Conservation (phyloP, 2,888 invertebrate genomes). For the Congeria kusceri region DNA sequence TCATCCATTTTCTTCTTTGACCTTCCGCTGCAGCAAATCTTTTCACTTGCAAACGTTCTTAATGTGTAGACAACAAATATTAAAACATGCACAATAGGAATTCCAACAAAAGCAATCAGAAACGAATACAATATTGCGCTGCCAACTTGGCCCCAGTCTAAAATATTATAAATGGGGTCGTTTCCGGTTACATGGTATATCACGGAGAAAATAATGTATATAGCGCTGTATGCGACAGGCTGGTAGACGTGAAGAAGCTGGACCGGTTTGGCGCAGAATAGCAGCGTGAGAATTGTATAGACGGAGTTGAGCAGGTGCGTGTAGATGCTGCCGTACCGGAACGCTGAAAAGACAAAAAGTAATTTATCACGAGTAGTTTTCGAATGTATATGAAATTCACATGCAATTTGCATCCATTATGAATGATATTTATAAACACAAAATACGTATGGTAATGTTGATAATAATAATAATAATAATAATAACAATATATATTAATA, state of each 20-base stretch:
- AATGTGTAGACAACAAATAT: conserved; percentile 55
- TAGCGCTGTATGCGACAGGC: conserved; percentile 51
- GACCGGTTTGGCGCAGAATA: conserved; percentile 63
- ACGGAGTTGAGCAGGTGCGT: conserved; percentile 67
- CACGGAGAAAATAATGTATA: conserved; percentile 63
- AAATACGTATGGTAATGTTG: too few relatives aligned
- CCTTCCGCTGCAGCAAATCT: background rate
- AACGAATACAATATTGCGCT: conserved; percentile 23
- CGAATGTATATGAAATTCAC: background rate
- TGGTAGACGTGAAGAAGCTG: conserved; percentile 67
- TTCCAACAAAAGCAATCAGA: conserved; percentile 39
- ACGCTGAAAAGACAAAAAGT: conserved; percentile 34
- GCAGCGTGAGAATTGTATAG: conserved; percentile 53
- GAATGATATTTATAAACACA: too few relatives aligned
- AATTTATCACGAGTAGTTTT: background rate
- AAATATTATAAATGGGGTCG: conserved; percentile 55
- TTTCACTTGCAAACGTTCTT: conserved; percentile 31
- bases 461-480: too few relatives aligned
- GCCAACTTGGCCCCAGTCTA: conserved; percentile 62
- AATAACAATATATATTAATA: too few relatives aligned
- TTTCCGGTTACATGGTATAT: conserved; percentile 63
- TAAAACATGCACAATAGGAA: conserved; percentile 61
- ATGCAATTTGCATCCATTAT: too few relatives aligned
- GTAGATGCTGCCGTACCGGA: conserved; percentile 55
- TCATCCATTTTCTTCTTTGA: background rate